Conservation (phyloP, 2,888 invertebrate genomes). For the Idaea biselata region DNA sequence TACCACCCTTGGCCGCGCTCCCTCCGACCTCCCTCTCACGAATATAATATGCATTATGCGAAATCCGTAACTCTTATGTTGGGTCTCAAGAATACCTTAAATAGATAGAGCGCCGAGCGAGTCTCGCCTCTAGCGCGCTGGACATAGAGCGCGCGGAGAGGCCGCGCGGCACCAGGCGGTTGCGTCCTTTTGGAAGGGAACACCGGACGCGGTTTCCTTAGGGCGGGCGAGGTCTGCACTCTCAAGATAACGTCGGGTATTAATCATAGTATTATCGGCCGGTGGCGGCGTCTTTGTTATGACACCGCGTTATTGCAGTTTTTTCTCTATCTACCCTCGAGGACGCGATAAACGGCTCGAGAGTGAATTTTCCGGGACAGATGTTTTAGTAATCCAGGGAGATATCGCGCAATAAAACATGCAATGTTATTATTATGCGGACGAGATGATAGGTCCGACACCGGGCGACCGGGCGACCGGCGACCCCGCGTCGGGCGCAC, state of each 20-base stretch:
- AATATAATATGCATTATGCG: constrained; percentile 81
- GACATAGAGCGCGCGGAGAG: constrained; percentile 23
- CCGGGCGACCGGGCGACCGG: constrained; percentile 7
- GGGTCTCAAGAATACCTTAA: constrained; percentile 69
- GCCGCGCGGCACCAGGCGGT: constrained; percentile 6
- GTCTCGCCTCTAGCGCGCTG: constrained; percentile 24
- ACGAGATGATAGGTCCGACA: constrained; percentile 26
- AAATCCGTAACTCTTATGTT: constrained; percentile 79
- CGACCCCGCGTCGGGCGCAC: constrained; percentile 11
- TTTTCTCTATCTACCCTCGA: constrained; percentile 76
- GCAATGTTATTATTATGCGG: constrained; percentile 58
- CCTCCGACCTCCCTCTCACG: constrained; percentile 51
- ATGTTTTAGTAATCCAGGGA: constrained; percentile 72
- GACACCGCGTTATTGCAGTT: constrained; percentile 79
- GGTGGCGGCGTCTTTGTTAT: constrained; percentile 76
- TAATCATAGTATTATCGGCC: constrained; percentile 80
- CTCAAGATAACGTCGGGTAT: constrained; percentile 77
- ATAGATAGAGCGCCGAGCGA: constrained; percentile 27
- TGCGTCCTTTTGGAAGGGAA: constrained; percentile 30
- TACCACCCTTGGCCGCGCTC: constrained; percentile 31
- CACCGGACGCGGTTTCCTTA: constrained; percentile 39
- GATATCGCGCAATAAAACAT: constrained; percentile 62
- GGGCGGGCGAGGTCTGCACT: constrained; percentile 72
- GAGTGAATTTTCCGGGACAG: constrained; percentile 80
- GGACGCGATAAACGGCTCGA: constrained; percentile 65